These are phyloP conservation scores for Palythoa grandiflora DNA, from an alignment of 92 coral and sea anemone genomes.

Conservation along the genomic window DNA sequence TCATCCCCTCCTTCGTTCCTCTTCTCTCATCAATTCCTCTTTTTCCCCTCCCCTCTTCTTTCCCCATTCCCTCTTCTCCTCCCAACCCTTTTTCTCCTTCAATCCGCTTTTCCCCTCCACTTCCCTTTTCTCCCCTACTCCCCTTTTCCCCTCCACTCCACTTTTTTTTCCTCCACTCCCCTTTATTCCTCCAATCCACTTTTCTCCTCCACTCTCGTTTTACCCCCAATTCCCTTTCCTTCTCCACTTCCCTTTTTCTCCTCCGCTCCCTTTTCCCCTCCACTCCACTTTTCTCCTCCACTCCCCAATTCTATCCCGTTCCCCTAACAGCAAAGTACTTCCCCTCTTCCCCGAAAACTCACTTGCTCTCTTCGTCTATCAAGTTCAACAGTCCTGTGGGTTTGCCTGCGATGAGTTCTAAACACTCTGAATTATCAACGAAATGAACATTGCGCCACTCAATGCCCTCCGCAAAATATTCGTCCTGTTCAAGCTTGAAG, in stretches of 20 bases:
- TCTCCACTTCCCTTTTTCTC: neutral
- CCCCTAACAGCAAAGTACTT: constrained; percentile 60
- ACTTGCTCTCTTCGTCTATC: constrained; percentile 98
- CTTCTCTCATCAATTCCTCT: neutral
- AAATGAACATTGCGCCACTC: constrained; percentile 90
- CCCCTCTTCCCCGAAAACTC: constrained; percentile 8
- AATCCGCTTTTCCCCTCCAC: no score
- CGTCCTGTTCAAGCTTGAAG: constrained; percentile 96
- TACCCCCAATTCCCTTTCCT: neutral
- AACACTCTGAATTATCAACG: constrained; percentile 89
- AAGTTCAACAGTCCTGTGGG: constrained; percentile 95
- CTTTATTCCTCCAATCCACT: neutral
- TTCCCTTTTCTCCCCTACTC: neutral
- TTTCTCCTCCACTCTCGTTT: neutral
- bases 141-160: neutral
- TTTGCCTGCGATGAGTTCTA: constrained; percentile 90
- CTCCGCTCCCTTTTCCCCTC: neutral
- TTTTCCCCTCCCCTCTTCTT: neutral
- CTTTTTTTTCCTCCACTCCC: neutral
- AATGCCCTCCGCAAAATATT: constrained; percentile 90
- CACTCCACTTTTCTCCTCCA: constrained; percentile 48
- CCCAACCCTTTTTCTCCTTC: neutral
- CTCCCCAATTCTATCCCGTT: constrained; percentile 89
- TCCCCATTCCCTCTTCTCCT: neutral
- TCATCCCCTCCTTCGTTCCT: neutral